A percentile compares a stretch with the other conserved stretches of the same genome.
These are phyloP conservation scores for Liolophura sinensis DNA, from an alignment of 1,140 invertebrate species.

Conservation along the genomic window DNA sequence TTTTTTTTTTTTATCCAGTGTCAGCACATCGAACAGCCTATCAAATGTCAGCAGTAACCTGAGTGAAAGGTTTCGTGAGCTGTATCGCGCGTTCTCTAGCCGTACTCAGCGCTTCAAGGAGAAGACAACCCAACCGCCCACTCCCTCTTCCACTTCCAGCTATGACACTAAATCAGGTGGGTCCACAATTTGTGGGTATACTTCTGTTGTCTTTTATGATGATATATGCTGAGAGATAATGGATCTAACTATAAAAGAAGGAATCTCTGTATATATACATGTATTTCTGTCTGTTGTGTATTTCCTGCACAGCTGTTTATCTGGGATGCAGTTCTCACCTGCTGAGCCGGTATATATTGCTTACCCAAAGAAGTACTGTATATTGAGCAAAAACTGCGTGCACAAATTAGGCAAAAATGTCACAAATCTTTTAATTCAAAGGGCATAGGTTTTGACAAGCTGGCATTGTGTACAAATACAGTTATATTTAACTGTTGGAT, in stretches of 20 bases:
- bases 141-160: slow-evolving; percentile 38
- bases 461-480: too few relatives aligned
- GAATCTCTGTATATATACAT: too few relatives aligned
- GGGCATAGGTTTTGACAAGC: too few relatives aligned
- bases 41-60: slow-evolving; percentile 51
- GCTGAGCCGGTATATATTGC: too few relatives aligned
- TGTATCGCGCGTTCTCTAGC: slow-evolving; percentile 48
- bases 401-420: too few relatives aligned
- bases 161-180: slow-evolving; percentile 44
- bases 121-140: slow-evolving; percentile 45
- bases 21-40: slow-evolving; percentile 24
- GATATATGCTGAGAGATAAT: background rate
- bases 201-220: too few relatives aligned
- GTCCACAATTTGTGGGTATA: slow-evolving; percentile 3
- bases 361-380: too few relatives aligned
- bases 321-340: too few relatives aligned
- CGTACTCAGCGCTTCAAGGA: slow-evolving; percentile 52
- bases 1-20: too few relatives aligned
- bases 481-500: too few relatives aligned
- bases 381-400: too few relatives aligned
- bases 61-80: slow-evolving; percentile 47
- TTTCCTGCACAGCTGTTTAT: background rate
- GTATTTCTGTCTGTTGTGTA: background rate
- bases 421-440: too few relatives aligned
- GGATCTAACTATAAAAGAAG: background rate